Evolutionary conservation across 37 sponge, comb jelly and placozoan species (phyloP).

Genomic region (Spongia lamella): DNA sequence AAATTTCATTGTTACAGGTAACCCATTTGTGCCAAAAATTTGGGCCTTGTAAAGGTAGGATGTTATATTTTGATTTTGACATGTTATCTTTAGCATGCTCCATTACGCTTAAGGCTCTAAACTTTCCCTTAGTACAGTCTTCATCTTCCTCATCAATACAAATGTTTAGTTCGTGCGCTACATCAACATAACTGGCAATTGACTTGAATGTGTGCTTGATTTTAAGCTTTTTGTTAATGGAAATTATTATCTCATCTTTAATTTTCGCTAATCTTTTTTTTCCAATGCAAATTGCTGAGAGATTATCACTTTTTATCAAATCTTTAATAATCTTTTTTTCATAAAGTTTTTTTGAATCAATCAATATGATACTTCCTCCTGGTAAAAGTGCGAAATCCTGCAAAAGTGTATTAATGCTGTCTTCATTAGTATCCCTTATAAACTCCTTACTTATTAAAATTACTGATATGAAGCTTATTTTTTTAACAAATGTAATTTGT

Average conservation of each 20-base stretch:
- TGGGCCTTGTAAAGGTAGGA: slow-evolving; percentile 30
- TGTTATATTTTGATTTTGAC: not conserved
- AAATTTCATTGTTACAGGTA: slow-evolving; percentile 2
- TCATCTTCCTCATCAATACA: slow-evolving; percentile 17
- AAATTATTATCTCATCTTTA: not conserved
- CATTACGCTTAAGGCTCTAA: not conserved
- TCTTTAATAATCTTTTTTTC: not conserved
- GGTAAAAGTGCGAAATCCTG: not conserved
- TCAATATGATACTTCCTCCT: slow-evolving; percentile 5
- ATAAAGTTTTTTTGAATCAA: no score
- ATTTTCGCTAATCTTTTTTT: not conserved
- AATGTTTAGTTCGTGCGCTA: not conserved
- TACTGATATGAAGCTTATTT: slow-evolving; percentile 1
- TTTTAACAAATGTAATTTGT: slow-evolving; percentile 26
- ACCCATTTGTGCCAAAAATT: slow-evolving; percentile 27
- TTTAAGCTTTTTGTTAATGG: not conserved
- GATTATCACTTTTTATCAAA: not conserved
- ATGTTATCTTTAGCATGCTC: no score
- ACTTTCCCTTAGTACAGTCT: slow-evolving; percentile 2
- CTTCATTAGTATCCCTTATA: slow-evolving; percentile 7
- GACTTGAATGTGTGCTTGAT: not conserved
- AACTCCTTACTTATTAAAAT: not conserved
- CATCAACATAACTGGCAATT: not conserved
- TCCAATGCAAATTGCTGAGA: not conserved
- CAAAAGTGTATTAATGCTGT: not conserved